Base-by-base conservation (phyloP, 1,140 invertebrate species). In the Tetramorium alpestre region DNA sequence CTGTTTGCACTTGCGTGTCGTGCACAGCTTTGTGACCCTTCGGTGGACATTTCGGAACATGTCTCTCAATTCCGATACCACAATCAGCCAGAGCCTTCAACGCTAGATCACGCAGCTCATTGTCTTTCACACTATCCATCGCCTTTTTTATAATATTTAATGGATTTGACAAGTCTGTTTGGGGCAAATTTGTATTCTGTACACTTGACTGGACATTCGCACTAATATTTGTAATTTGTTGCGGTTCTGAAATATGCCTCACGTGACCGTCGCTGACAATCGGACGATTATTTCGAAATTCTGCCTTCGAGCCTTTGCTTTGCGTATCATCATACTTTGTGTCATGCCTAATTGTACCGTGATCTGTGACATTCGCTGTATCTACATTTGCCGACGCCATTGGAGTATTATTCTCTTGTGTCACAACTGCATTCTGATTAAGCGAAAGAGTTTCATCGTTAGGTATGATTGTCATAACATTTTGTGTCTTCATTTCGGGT, bases 81-180 rank as follows among this genome's bases (percentile, higher is more conserved):
- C 91, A 93, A 16, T 93, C 86, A 2, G 64, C 54, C 0, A 93
- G 58, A 3, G 86, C 89, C 58, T 92, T 86, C 10, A 93, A 51
- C 5, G 92, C 92, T 38, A 90, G 81, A 16, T 77, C 38, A 38
- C 90, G 76, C n/a, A 93, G 49, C 44, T 75, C 44, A 44, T 88
- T 65, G 47, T 93, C 92, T 4, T 51, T 90, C 5, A 93, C 75
- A 41, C 85, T 91, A 5, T 56, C 86, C 11, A 92, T 38, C 22
- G 91, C 92, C 77, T 92, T 88, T 65, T 91, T 84, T 44, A 93
- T 75, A 73, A 93, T 88, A 77, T 75, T 44, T 28, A 76, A 90
- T 67, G 70, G 65, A 8, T 86, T 13, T 0, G 18, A 58, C 7
- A 88, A 54, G 41, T 82, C 58, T 5, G 86, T 25, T 16, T 64